A percentile compares a stretch with the other conserved stretches of the same genome.
phyloP scores from a whole-genome alignment of 2,797 vertebrate species.

The Propithecus perrieri region DNA sequence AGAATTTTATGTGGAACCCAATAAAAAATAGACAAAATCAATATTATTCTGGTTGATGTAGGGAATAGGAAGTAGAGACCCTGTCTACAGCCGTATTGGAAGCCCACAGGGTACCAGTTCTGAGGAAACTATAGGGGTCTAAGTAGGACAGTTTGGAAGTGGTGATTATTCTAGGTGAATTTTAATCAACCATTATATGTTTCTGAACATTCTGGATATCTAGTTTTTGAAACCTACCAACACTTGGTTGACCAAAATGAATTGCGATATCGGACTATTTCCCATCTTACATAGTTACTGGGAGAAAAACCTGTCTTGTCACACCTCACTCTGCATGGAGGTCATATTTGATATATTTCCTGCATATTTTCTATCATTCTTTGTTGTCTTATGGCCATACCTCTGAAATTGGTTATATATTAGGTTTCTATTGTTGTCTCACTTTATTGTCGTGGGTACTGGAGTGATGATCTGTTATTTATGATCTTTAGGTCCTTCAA shows the following conservation, averaged over 20 bases:
- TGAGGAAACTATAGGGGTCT: background rate
- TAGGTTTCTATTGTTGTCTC: background rate
- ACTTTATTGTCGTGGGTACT: background rate
- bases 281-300: background rate
- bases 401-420: background rate
- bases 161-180: background rate
- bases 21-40: background rate
- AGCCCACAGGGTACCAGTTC: background rate
- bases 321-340: background rate
- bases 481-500: background rate
- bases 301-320: background rate
- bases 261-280: background rate
- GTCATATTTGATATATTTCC: background rate
- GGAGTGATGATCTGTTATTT: background rate
- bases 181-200: background rate
- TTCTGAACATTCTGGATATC: background rate
- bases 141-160: background rate
- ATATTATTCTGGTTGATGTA: background rate
- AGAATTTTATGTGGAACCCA: background rate
- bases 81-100: background rate
- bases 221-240: conserved; percentile 1
- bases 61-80: background rate
- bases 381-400: background rate
- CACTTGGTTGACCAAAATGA: background rate
- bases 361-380: background rate